Evolutionary conservation across 2,797 vertebrate species (phyloP).

Genomic region (Heterohyrax brucei): DNA sequence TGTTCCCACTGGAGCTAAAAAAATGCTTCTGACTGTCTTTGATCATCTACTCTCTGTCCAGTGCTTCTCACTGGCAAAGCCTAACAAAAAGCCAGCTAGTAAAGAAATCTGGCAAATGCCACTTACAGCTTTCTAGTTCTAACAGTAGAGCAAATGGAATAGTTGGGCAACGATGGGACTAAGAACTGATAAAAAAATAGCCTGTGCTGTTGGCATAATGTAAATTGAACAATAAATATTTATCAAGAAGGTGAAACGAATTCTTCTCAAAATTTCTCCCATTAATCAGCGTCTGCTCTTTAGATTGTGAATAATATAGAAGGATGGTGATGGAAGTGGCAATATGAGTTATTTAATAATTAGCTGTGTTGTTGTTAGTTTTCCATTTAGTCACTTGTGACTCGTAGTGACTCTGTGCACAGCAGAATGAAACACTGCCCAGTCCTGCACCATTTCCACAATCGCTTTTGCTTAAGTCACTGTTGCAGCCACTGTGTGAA

Average conservation of each 20-base stretch:
- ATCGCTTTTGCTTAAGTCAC: too few relatives aligned
- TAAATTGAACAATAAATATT: slow-evolving; percentile 71
- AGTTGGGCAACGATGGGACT: not conserved
- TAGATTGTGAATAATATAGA: slow-evolving; percentile 38
- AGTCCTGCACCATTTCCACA: too few relatives aligned
- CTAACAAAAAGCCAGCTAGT: not conserved
- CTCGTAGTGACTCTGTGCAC: too few relatives aligned
- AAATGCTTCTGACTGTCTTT: not conserved
- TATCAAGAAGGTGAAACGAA: slow-evolving; percentile 67
- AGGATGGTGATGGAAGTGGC: not conserved
- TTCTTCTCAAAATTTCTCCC: slow-evolving; percentile 54
- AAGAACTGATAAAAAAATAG: slow-evolving; percentile 66
- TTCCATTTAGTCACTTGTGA: too few relatives aligned
- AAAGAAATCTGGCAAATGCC: not conserved
- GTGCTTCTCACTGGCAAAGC: not conserved
- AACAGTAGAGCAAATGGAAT: not conserved
- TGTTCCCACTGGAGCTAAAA: not conserved
- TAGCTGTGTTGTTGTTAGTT: too few relatives aligned
- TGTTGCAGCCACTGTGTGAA: too few relatives aligned
- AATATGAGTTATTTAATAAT: not conserved
- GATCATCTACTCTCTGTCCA: not conserved
- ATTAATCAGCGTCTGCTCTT: slow-evolving; percentile 46
- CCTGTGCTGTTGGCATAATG: slow-evolving; percentile 44
- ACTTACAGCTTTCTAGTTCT: not conserved
- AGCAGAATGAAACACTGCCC: too few relatives aligned